Evolutionary conservation across 2,888 invertebrate species (phyloP), one percentile per base, ranked within the genome.

Genomic region (Leptura quadrifasciata): DNA sequence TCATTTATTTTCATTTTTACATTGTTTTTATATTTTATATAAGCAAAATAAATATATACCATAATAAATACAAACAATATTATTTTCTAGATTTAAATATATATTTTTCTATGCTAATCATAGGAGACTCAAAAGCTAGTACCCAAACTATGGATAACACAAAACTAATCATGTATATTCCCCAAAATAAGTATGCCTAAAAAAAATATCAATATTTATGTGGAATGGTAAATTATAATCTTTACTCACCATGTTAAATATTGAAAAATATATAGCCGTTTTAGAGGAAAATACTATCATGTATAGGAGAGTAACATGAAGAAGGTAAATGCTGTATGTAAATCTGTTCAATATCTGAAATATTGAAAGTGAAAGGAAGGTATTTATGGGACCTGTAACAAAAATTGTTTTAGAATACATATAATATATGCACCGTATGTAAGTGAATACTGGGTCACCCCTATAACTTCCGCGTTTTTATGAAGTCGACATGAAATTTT

Each of bases 331-430:
- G 9, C 91, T 91, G 79, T 91, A 92, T 0, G 91, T 91, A 12
- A 93, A 86, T 15, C 91, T 89, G 0, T 91, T 90, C 0, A 91
- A 88, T 12, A 91, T 86, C 85, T 91, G 90, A 89, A 92, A 92
- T 47, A 91, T 81, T 15, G 86, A 83, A 0, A 90, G 84, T 0
- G 91, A 91, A 0, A 92, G 86, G 76, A 92, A 89, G 89, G 90
- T 90, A 83, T 91, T 91, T 5, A 91, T 84, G 0, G 90, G 88
- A 80, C 91, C 91, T 91, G 47, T 72, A 85, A 85, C 1, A n/a
- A 4, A 47, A 47, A 4, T n/a, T 5, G 0, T 9, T 15, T 12
- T 57, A 57, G 9, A 52, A 69, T 18, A 57, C 17, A 31, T 54
- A n/a, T n/a, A n/a, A n/a, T n/a, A n/a, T n/a, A n/a, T n/a, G n/a